Percentiles rank a stretch among this genome's conserved stretches.
Conservation (phyloP, 2,797 vertebrate genomes). For the Sebastes matsubarae region DNA sequence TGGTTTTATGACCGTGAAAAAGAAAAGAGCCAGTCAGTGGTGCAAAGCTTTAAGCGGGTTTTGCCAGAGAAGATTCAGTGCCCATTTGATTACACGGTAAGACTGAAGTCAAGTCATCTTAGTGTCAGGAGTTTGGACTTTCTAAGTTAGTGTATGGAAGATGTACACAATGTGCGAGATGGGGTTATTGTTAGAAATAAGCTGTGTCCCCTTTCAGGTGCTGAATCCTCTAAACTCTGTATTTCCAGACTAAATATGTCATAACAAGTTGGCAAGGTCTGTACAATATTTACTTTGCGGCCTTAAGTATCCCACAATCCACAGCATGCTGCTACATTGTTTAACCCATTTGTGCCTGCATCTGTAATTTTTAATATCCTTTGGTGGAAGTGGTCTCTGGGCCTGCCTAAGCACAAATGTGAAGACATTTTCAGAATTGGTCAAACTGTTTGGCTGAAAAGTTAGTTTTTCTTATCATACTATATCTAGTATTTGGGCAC, state of each 20-base stretch:
- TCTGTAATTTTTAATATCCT: no score
- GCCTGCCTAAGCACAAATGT: no score
- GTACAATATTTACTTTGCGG: neutral
- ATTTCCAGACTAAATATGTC: slow-evolving; percentile 36
- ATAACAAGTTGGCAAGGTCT: slow-evolving; percentile 6
- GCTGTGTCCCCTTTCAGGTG: neutral
- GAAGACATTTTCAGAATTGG: no score
- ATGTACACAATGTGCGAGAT: neutral
- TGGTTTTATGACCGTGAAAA: neutral
- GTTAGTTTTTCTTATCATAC: no score
- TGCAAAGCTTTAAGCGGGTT: neutral
- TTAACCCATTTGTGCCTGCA: neutral
- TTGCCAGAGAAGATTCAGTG: neutral
- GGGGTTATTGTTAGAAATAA: neutral
- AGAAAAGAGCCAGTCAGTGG: neutral
- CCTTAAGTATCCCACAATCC: neutral
- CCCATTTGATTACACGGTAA: neutral
- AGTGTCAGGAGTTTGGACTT: neutral
- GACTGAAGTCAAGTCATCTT: neutral
- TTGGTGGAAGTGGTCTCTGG: no score
- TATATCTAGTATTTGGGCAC: no score
- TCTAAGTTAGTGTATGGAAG: neutral
- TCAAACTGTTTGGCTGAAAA: no score
- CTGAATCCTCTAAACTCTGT: slow-evolving; percentile 6
- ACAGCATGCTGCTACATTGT: neutral